Base-by-base conservation (phyloP, 2,113 vertebrate species). In the Connochaetes taurinus region DNA sequence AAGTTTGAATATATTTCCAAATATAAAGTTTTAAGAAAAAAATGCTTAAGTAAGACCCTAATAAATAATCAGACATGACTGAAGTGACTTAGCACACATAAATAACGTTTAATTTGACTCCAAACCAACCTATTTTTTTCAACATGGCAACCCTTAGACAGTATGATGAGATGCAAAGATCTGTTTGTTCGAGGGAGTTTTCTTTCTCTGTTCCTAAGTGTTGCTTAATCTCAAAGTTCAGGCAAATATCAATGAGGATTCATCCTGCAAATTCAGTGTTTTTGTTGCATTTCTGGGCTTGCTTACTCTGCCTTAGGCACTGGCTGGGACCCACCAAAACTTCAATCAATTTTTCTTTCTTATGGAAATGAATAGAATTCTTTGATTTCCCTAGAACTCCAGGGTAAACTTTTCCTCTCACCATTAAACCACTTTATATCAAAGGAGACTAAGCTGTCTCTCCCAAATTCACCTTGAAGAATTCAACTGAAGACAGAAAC, bases 371-470 rank as follows among this genome's bases (percentile, higher is more conserved):
- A 98, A 92, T 67, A 31, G 40, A 90, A 36, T 31, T 36, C 92
- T 98, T 97, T 97, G 84, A 95, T 97, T 98, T 97, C 76, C 84
- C 67, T 55, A 95, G 67, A 96, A 96, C 94, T 96, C 74, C 71
- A 86, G 50, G 90, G 58, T 58, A 98, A 85, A 87, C 29, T 90
- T 91, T 67, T 23, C 83, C 78, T 87, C 82, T 91, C 45, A 40
- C 60, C 33, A 86, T 71, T 90, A 96, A 97, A 91, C 36, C 40
- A 94, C 92, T 96, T 98, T 52, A 74, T 94, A 92, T 98, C 97
- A 94, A 97, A 97, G 62, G 67, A 92, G 14, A 27, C 55, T 96
- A 92, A 94, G 64, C 45, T 60, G 15, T 86, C 40, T 85, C 47
- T 71, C 85, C 85, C 88, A 90, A 85, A 64, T 86, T 93, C 62